Base-by-base conservation (phyloP, 2,888 invertebrate genomes). In the Ptilodon capucinus region DNA sequence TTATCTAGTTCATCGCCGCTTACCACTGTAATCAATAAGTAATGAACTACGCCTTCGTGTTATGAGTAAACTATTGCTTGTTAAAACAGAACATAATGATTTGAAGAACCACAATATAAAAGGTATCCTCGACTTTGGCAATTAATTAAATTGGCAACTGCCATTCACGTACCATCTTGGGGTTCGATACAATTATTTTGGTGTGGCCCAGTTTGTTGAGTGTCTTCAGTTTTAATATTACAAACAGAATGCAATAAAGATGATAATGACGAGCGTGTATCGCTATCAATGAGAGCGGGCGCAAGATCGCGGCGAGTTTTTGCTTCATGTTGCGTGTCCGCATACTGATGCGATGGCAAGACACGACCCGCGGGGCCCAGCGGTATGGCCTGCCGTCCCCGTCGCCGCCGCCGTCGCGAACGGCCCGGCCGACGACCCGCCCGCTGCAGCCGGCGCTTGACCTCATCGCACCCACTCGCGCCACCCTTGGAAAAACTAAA, bases 361-460 rank as follows among this genome's bases (percentile, higher is more conserved):
- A 47, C 13, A 30, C 30, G 19, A 17, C 49, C 47, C 45, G 60
- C 79, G 79, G 76, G 85, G 85, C 85, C 85, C 86, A 76, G 73
- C 72, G 64, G n/a, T n/a, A n/a, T n/a, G n/a, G n/a, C n/a, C n/a
- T n/a, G n/a, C n/a, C n/a, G n/a, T n/a, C n/a, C n/a, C 67, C 65
- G 52, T 51, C 44, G 28, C 51, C 16, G 34, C 30, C 36, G 35
- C 48, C 38, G 60, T 46, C 46, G 59, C 55, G 57, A n/a, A n/a
- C 61, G 52, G 56, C 50, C 52, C 74, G 79, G 79, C 58, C 79
- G 79, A 77, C 86, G 85, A 86, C 85, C 86, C 77, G 73, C 72
- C 71, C 68, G 54, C 61, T 50, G 44, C 48, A 55, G 48, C 61
- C 80, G 87, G 81, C 79, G 81, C 40, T 85, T 86, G 87, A 88